Conservation (phyloP, 2,113 vertebrate species). For the Corydoras sp. region DNA sequence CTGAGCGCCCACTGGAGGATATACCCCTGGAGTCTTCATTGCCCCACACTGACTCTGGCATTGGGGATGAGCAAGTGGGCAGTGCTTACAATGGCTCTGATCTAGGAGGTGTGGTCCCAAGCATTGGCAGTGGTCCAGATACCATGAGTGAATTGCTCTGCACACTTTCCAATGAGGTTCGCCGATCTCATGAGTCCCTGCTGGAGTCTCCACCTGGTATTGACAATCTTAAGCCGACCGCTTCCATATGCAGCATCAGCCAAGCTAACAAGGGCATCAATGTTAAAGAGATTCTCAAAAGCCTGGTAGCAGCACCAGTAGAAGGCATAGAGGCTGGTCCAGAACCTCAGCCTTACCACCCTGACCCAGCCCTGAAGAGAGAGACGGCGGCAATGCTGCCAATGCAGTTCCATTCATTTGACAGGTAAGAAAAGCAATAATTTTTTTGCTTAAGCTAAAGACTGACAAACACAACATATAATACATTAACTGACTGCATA, state of each 20-base stretch:
- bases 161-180: slow-evolving; percentile 86
- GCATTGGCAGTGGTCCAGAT: slow-evolving; percentile 65
- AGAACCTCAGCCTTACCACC: slow-evolving; percentile 88
- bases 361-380: slow-evolving; percentile 88
- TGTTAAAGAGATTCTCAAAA: slow-evolving; percentile 96
- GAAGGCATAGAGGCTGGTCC: slow-evolving; percentile 86
- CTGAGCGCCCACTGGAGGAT: slow-evolving; percentile 82
- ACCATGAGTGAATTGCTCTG: slow-evolving; percentile 86
- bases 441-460: neutral
- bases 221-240: slow-evolving; percentile 78
- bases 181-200: slow-evolving; percentile 91
- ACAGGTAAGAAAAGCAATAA: slow-evolving; percentile 73
- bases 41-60: slow-evolving; percentile 95
- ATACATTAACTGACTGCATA: too few species aligned
- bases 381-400: slow-evolving; percentile 88
- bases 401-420: slow-evolving; percentile 99
- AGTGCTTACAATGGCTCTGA: slow-evolving; percentile 86
- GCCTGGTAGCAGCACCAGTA: slow-evolving; percentile 89
- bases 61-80: slow-evolving; percentile 88
- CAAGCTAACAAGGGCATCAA: slow-evolving; percentile 96
- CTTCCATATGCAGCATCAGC: slow-evolving; percentile 94
- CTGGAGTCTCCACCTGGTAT: slow-evolving; percentile 74
- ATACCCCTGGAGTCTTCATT: slow-evolving; percentile 81
- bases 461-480: neutral
- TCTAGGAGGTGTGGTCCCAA: slow-evolving; percentile 61